Evolutionary conservation across 2,797 vertebrate genomes (phyloP).

Genomic region (Pelodytes ibericus): DNA sequence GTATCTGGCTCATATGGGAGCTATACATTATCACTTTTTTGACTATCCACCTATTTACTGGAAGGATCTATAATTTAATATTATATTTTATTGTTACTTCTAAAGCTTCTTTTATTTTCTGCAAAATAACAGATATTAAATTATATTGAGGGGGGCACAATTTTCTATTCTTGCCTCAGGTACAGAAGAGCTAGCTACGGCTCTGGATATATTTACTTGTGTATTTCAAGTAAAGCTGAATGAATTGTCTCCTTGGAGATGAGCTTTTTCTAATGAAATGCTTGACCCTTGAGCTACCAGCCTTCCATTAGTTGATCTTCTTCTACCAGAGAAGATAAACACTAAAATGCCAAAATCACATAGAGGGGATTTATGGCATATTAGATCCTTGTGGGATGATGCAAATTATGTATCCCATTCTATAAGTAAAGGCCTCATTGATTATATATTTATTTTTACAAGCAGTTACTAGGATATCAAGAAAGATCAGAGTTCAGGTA

Average conservation of each 20-base stretch:
- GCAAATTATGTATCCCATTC: background rate
- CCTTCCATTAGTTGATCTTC: background rate
- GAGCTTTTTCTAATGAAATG: background rate
- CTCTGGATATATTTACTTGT: too few species aligned
- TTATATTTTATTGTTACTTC: too few species aligned
- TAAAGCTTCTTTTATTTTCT: too few species aligned
- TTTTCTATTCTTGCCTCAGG: too few species aligned
- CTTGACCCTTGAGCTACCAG: background rate
- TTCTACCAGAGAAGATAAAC: too few species aligned
- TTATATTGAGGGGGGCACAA: too few species aligned
- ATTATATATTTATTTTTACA: slow-evolving; percentile 16
- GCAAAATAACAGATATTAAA: too few species aligned
- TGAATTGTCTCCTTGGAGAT: background rate
- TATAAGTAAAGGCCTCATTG: background rate
- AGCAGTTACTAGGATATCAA: background rate
- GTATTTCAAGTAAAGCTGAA: background rate
- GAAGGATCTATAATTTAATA: too few species aligned
- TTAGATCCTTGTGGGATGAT: background rate
- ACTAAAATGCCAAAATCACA: background rate
- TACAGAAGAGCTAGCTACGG: too few species aligned
- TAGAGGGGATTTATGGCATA: background rate
- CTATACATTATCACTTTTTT: too few species aligned
- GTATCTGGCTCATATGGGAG: too few species aligned
- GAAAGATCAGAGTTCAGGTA: background rate
- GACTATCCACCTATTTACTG: too few species aligned